phyloP scores from a whole-genome alignment of 2,113 vertebrate species.

The Chlamydotis undulata region DNA sequence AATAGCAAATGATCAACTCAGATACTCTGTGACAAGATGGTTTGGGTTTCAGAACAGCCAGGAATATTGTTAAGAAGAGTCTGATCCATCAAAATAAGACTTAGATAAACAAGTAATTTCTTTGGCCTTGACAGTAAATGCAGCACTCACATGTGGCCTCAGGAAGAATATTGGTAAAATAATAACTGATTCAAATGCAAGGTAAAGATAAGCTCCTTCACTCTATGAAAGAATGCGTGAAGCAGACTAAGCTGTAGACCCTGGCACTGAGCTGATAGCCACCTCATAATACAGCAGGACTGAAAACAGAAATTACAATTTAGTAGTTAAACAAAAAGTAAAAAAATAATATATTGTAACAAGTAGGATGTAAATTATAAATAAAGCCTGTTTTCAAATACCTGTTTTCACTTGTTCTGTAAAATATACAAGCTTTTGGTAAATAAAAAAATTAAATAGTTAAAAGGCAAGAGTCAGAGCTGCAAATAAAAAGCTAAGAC shows the following conservation, averaged over 20 bases:
- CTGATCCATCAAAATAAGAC: not conserved
- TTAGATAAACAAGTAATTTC: not conserved
- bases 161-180: not conserved
- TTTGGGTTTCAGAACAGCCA: not conserved
- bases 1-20: not conserved
- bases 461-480: not conserved
- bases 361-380: not conserved
- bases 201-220: not conserved
- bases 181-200: slow-evolving; percentile 21
- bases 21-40: not conserved
- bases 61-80: not conserved
- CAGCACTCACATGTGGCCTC: not conserved
- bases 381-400: not conserved
- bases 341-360: not conserved
- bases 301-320: not conserved
- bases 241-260: not conserved
- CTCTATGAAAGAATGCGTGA: not conserved
- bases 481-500: not conserved
- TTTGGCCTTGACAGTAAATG: not conserved
- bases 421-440: not conserved
- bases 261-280: not conserved
- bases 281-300: not conserved
- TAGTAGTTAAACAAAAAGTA: not conserved
- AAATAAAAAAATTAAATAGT: not conserved
- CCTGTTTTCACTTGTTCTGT: not conserved